Percentiles rank a stretch among this genome's conserved stretches.
These are phyloP conservation scores for Periplaneta americana DNA, from an alignment of 1,140 invertebrate species.

Conservation along the genomic window DNA sequence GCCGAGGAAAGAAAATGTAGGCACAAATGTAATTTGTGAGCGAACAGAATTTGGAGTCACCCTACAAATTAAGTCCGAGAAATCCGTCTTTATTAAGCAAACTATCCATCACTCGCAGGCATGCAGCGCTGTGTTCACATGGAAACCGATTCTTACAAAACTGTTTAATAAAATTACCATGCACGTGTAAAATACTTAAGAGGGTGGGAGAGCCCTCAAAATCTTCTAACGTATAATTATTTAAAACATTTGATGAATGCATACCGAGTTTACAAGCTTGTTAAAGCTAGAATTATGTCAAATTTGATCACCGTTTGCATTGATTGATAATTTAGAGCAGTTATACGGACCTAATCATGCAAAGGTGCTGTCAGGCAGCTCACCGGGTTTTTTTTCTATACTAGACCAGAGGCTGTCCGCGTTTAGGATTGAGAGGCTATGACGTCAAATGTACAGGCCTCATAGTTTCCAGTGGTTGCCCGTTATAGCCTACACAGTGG, in stretches of 20 bases:
- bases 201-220: too few species aligned
- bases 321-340: background rate
- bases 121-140: background rate
- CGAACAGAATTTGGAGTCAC: background rate
- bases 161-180: background rate
- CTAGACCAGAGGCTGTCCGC: background rate
- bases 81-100: background rate
- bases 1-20: background rate
- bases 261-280: background rate
- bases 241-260: background rate
- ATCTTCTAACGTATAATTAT: background rate
- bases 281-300: background rate
- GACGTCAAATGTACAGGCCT: too few species aligned
- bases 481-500: too few species aligned
- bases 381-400: background rate
- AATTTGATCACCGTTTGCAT: background rate
- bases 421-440: too few species aligned
- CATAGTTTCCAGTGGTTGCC: too few species aligned
- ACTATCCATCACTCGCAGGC: background rate
- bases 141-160: background rate
- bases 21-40: background rate
- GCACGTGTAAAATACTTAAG: background rate
- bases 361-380: background rate
- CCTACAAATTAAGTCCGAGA: background rate
- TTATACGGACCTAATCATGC: background rate